Base-by-base conservation (phyloP, 2,797 vertebrate species). In the Hypotaenidia philippensis region DNA sequence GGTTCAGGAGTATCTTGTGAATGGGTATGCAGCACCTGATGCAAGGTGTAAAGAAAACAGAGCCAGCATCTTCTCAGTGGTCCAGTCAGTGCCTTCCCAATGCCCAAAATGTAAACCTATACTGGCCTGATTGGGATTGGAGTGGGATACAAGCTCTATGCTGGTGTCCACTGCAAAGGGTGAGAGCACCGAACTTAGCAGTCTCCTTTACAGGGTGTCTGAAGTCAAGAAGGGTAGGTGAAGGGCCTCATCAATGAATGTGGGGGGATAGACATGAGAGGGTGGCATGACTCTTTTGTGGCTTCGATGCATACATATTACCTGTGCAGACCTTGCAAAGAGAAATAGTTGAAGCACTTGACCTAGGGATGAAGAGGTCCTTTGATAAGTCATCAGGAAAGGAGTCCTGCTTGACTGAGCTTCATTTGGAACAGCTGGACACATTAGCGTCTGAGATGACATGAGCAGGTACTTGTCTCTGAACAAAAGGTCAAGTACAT, bases 221-320 rank as follows among this genome's bases (percentile, higher is more conserved):
- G 13, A 44, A 40, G 23, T 45, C 25, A 44, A 50, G 31, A 17
- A 36, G 21, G 9, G 2, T 20, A 3, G 40, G 14, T 72, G 27
- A 82, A 78, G 13, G 22, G 2, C 9, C 17, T 60, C 7, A 55
- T 13, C n/a, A 45, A 8, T 52, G 38, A 57, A 71, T 44, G 5
- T 29, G 10, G 11, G 18, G 4, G 10, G n/a, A 66, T 71, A 20
- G 14, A 19, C 36, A 12, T 61, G 12, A 49, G 17, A 56, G 14
- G 5, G 12, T 18, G 16, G 9, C 1, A 0, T 65, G n/a, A 50
- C 6, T 36, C 31, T 41, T 22, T 77, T 66, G 29, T 64, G 38
- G 25, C 16, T 70, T 77, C 11, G 15, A 6, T n/a, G 23, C 16
- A 15, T 59, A 31, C 0, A 0, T 64, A 47, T 14, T 40, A 8